Evolutionary conservation across 2,113 vertebrate species (phyloP), one percentile per base, ranked within the genome.

Genomic region (Silurus meridionalis): DNA sequence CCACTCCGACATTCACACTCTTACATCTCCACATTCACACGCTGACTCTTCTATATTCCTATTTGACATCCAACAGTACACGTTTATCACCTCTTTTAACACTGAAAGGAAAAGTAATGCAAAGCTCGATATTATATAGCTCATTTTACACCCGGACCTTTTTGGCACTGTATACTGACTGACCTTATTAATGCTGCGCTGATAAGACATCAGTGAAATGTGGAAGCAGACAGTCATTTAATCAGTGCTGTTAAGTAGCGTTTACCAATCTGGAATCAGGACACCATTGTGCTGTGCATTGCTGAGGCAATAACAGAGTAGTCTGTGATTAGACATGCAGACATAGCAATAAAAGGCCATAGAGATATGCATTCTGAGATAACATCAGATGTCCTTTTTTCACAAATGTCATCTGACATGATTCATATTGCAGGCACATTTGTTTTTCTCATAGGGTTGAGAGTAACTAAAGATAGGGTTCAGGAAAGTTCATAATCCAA

Each of bases 321-420:
- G 3, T 87, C 82, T 78, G 55, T 53, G 82, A 89, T 85, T 87
- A 74, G 48, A 53, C 13, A 50, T 77, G 69, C 69, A 46, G 85
- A 46, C 4, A 25, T 23, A n/a, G n/a, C 71, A 87, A 87, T 82
- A 85, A 89, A 89, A 89, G 88, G 78, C 64, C 78, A 85, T 82
- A 78, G 79, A n/a, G 53, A 71, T 82, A 69, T 19, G 69, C 63
- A 87, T 85, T 87, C 84, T 77, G 69, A 52, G 85, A 87, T 89
- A 87, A 46, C 83, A 87, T 87, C 88, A 37, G 85, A 87, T 87
- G 82, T 84, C 67, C 82, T 86, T 80, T 87, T 67, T 89, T 25
- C 71, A 82, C 50, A 89, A 89, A 89, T 85, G 88, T 83, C 85
- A 89, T 78, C 85, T 85, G 82, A 89, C 88, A 87, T 50, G 82